These are phyloP conservation scores for Drosophila emarginata DNA, from an alignment of 2,888 invertebrate genomes.

Conservation along the genomic window DNA sequence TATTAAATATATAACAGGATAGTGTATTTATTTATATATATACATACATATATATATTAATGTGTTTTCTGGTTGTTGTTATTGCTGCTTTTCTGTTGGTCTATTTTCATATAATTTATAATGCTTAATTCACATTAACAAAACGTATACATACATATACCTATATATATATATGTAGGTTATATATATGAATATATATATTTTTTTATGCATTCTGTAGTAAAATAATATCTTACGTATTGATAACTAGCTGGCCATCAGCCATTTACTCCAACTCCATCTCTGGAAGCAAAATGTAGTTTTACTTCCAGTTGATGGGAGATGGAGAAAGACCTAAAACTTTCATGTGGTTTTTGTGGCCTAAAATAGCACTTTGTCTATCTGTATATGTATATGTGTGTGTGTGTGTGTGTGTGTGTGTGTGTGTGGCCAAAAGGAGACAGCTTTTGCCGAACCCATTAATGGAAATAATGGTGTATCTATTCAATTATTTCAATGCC, in stretches of 20 bases:
- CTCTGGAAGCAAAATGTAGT: slow-evolving; percentile 7
- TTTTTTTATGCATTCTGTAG: slow-evolving; percentile 30
- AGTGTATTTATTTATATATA: background rate
- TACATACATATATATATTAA: background rate
- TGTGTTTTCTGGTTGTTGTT: background rate
- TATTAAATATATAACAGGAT: too few species aligned
- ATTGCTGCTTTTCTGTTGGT: background rate
- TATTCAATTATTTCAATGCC: slow-evolving; percentile 70
- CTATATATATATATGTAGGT: background rate
- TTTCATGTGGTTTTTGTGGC: slow-evolving; percentile 68
- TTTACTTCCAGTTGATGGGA: background rate
- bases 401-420: slow-evolving; percentile 7
- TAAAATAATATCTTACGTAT: slow-evolving; percentile 24
- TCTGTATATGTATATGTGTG: background rate
- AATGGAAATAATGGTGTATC: slow-evolving; percentile 68
- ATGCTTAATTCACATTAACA: slow-evolving; percentile 51
- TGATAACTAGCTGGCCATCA: slow-evolving; percentile 32
- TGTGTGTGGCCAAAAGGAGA: slow-evolving; percentile 31
- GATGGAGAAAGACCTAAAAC: slow-evolving; percentile 10
- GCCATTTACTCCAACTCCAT: background rate
- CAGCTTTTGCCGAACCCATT: slow-evolving; percentile 51
- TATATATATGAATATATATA: slow-evolving; percentile 14
- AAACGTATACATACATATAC: background rate
- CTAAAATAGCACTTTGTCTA: slow-evolving; percentile 56
- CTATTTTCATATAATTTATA: slow-evolving; percentile 53